Evolutionary conservation across 1,140 invertebrate genomes (phyloP).

Genomic region (Hylyphantes graminicola): DNA sequence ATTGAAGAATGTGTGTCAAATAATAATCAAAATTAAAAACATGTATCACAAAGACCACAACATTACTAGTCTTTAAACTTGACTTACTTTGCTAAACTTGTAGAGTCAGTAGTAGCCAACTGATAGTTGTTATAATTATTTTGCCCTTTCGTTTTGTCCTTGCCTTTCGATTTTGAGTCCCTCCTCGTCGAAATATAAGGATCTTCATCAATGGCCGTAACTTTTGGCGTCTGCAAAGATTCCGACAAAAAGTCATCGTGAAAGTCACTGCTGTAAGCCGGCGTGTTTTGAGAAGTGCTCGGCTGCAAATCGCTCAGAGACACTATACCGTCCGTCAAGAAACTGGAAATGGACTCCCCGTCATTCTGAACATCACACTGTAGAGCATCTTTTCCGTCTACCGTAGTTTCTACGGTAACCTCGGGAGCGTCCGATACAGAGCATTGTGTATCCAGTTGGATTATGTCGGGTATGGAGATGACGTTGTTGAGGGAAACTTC

Average conservation of each 20-base stretch:
- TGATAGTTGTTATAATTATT: constrained; percentile 41
- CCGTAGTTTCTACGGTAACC: neutral
- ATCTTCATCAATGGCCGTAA: neutral
- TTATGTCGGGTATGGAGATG: constrained; percentile 36
- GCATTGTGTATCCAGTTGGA: neutral
- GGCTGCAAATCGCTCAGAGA: neutral
- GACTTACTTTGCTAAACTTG: constrained; percentile 26
- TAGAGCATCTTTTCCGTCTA: neutral
- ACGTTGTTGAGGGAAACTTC: constrained; percentile 1
- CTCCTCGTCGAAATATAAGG: neutral
- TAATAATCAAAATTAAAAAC: too few relatives aligned
- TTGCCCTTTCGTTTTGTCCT: neutral
- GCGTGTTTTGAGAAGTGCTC: neutral
- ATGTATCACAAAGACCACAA: too few relatives aligned
- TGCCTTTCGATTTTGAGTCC: neutral
- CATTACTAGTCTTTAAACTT: neutral
- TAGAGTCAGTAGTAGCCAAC: constrained; percentile 15
- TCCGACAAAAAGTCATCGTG: constrained; percentile 30
- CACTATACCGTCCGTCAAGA: neutral
- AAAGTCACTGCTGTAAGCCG: constrained; percentile 12
- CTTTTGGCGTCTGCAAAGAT: constrained; percentile 38
- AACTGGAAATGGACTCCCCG: neutral
- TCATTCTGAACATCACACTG: neutral
- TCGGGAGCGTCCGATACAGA: constrained; percentile 18
- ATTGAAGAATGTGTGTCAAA: too few relatives aligned